These are phyloP conservation scores for Drosophila longiperda DNA, from an alignment of 2,888 invertebrate species.

Conservation along the genomic window DNA sequence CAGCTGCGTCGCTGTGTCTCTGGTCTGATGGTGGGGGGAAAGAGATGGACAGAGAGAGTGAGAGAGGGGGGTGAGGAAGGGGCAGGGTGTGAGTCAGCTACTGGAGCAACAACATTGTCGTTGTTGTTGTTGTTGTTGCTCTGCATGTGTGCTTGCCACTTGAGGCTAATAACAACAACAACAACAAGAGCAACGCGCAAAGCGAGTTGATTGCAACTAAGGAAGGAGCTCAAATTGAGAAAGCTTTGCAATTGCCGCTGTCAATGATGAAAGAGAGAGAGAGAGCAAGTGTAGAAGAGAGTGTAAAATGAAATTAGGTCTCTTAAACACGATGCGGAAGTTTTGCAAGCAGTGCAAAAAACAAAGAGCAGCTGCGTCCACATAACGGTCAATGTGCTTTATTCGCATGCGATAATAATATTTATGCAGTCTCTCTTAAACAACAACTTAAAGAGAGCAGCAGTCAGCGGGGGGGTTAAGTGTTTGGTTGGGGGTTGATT, in stretches of 20 bases:
- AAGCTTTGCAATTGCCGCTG: conserved; percentile 63
- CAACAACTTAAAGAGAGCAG: not conserved
- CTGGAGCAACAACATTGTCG: conserved; percentile 36
- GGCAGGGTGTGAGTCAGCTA: conserved; percentile 21
- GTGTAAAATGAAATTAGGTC: conserved; percentile 31
- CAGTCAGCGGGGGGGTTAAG: not conserved
- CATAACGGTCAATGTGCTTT: conserved; percentile 60
- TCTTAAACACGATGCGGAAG: conserved; percentile 51
- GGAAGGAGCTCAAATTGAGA: conserved; percentile 53
- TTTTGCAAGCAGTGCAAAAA: conserved; percentile 19
- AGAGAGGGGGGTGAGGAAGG: conserved; percentile 1
- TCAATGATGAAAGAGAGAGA: conserved; percentile 25
- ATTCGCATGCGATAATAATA: conserved; percentile 60
- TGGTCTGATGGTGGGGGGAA: conserved; percentile 5
- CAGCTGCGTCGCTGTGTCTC: conserved; percentile 62
- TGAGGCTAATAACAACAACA: conserved; percentile 73
- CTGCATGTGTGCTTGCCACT: conserved; percentile 62
- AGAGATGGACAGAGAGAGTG: not conserved
- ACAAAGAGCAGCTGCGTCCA: not conserved
- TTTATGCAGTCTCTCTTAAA: not conserved
- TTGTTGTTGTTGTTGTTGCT: conserved; percentile 15
- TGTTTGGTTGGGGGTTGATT: conserved; percentile 49
- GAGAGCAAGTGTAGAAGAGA: conserved; percentile 16
- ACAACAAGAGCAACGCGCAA: conserved; percentile 50
- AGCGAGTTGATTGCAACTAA: conserved; percentile 69